Evolutionary conservation across 2,797 vertebrate genomes (phyloP).

Genomic region (Alosa sapidissima): DNA sequence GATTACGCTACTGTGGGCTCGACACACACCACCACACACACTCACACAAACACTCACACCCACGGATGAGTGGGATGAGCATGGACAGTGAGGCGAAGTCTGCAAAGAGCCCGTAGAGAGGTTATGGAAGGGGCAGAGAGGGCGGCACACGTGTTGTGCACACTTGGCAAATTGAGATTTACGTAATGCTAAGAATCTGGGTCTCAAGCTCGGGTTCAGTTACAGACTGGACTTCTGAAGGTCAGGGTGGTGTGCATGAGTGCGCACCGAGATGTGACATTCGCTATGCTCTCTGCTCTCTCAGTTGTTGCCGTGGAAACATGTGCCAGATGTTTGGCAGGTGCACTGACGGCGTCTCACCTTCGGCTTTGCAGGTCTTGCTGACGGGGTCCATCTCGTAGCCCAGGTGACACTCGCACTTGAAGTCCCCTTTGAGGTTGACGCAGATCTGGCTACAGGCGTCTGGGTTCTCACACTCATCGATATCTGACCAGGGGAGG

Average conservation of each 20-base stretch:
- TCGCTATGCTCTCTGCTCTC: not conserved
- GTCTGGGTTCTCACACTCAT: conserved; percentile 93
- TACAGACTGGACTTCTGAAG: not conserved
- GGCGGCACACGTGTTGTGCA: not conserved
- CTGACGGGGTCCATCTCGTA: conserved; percentile 95
- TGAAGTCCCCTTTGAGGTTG: conserved; percentile 97
- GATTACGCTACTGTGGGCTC: not conserved
- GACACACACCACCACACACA: not conserved
- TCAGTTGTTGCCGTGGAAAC: not conserved
- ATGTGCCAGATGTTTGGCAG: not conserved
- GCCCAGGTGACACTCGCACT: conserved; percentile 93
- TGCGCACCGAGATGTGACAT: not conserved
- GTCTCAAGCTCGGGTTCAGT: not conserved
- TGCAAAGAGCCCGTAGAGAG: not conserved
- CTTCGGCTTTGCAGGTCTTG: conserved; percentile 95
- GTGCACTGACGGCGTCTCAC: conserved; percentile 68
- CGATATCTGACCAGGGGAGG: conserved; percentile 80
- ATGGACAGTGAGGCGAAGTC: not conserved
- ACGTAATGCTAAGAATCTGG: not conserved
- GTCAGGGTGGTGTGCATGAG: not conserved
- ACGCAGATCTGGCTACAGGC: conserved; percentile 97
- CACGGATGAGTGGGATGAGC: not conserved
- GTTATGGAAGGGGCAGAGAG: conserved; percentile 1
- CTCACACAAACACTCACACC: not conserved
- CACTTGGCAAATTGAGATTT: not conserved